Evolutionary conservation across 2,888 invertebrate species (phyloP).

Genomic region (Zelleria hepariella): DNA sequence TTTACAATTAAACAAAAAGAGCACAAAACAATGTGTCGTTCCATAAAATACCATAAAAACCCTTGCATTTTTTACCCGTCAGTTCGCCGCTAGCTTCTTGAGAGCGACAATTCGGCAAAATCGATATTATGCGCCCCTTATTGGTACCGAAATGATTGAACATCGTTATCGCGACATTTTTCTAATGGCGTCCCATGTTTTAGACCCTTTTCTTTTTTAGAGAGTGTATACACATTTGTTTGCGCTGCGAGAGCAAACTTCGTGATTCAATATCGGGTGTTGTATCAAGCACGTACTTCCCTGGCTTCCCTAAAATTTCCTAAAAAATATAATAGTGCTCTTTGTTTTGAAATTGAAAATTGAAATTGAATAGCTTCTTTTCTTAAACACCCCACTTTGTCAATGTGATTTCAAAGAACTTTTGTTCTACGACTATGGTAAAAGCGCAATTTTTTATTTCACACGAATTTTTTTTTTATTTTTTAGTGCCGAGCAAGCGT

Average conservation of each 20-base stretch:
- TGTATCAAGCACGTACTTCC: not conserved
- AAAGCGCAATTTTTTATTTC: too few relatives aligned
- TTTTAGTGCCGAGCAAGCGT: too few relatives aligned
- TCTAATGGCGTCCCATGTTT: conserved; percentile 67
- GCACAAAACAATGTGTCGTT: too few relatives aligned
- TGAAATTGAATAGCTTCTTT: too few relatives aligned
- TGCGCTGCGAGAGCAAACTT: not conserved
- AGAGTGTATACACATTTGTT: conserved; percentile 29
- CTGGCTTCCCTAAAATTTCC: not conserved
- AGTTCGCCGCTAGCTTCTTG: not conserved
- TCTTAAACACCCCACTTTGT: too few relatives aligned
- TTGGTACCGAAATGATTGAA: conserved; percentile 72
- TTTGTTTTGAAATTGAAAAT: not conserved
- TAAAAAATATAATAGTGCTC: not conserved
- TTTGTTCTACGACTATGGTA: too few relatives aligned
- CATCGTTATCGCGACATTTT: conserved; percentile 72
- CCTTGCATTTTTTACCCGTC: too few relatives aligned
- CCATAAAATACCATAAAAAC: too few relatives aligned
- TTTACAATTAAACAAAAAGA: too few relatives aligned
- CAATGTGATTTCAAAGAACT: too few relatives aligned
- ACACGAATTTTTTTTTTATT: too few relatives aligned
- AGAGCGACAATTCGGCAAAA: conserved; percentile 57
- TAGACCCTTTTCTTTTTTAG: conserved; percentile 61
- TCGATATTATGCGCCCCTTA: conserved; percentile 69
- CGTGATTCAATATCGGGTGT: not conserved